Percentiles rank a stretch among this genome's conserved stretches.
Conservation (phyloP, 2,797 vertebrate species). For the Melanogrammus aeglefinus region DNA sequence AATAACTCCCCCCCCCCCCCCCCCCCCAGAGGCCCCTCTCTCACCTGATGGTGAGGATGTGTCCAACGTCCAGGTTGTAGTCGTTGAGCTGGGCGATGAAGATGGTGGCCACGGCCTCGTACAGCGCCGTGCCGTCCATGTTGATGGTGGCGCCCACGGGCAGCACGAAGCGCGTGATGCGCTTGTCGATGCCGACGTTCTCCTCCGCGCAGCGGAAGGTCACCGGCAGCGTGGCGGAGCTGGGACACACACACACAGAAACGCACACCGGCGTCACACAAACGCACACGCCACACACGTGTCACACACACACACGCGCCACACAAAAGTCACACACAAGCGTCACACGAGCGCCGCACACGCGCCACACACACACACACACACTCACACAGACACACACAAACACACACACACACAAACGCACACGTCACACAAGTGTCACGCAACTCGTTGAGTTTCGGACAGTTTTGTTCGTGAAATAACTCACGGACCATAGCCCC, state of each 20-base stretch:
- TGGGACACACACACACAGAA: slow-evolving; percentile 44
- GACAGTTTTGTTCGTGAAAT: neutral
- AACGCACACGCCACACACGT: slow-evolving; percentile 1
- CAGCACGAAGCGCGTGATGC: slow-evolving; percentile 94
- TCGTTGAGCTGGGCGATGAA: slow-evolving; percentile 95
- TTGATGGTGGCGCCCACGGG: slow-evolving; percentile 97
- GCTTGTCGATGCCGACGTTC: slow-evolving; percentile 89
- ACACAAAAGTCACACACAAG: neutral
- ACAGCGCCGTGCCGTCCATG: slow-evolving; percentile 97
- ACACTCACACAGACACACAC: no score
- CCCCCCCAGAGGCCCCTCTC: neutral
- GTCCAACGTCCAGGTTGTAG: slow-evolving; percentile 82
- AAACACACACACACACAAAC: no score
- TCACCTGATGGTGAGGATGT: slow-evolving; percentile 95
- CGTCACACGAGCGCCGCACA: neutral
- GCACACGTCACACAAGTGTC: neutral
- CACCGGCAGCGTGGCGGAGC: slow-evolving; percentile 94
- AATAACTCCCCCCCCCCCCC: no score
- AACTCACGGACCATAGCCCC: neutral
- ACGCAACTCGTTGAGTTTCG: neutral
- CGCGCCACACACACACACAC: neutral
- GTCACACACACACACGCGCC: neutral
- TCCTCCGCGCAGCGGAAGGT: slow-evolving; percentile 96
- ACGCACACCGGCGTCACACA: slow-evolving; percentile 1
- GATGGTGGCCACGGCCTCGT: slow-evolving; percentile 93